phyloP scores from a whole-genome alignment of 1,140 invertebrate species.

The Bombyx mandarina region DNA sequence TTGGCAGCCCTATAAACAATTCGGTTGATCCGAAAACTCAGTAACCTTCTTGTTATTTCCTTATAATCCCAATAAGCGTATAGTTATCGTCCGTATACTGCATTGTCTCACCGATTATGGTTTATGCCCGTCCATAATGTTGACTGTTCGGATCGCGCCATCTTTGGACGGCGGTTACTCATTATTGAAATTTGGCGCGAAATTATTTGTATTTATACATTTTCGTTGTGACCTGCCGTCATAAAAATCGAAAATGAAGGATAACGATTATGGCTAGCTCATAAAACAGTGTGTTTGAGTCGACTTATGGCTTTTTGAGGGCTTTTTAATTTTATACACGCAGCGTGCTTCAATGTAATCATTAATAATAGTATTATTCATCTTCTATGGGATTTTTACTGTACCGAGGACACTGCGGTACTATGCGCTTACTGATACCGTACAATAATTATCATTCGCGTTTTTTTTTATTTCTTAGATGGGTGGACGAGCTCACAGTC shows the following conservation, averaged over 20 bases:
- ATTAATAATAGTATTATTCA: too few relatives aligned
- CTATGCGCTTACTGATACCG: too few relatives aligned
- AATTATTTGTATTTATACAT: constrained; percentile 26
- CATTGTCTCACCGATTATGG: constrained; percentile 34
- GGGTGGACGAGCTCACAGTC: too few relatives aligned
- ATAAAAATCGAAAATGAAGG: constrained; percentile 5
- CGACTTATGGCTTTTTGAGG: background rate
- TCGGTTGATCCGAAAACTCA: background rate
- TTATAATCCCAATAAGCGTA: constrained; percentile 45
- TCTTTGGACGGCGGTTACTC: constrained; percentile 35
- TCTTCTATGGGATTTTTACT: too few relatives aligned
- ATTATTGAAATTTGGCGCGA: constrained; percentile 36
- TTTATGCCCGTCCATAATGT: constrained; percentile 26
- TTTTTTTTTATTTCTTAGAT: too few relatives aligned
- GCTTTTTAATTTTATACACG: too few relatives aligned
- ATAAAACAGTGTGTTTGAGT: background rate
- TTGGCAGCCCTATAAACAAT: too few relatives aligned
- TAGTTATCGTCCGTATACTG: constrained; percentile 33
- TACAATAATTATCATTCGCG: too few relatives aligned
- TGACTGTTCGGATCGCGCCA: constrained; percentile 17
- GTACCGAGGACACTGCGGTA: too few relatives aligned
- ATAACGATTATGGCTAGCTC: background rate
- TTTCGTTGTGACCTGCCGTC: constrained; percentile 30
- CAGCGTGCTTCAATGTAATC: too few relatives aligned
- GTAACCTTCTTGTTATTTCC: constrained; percentile 42